Evolutionary conservation across 2,888 invertebrate genomes (phyloP), one percentile per base, ranked within the genome.

Genomic region (Lepidocyrtoides sp.): DNA sequence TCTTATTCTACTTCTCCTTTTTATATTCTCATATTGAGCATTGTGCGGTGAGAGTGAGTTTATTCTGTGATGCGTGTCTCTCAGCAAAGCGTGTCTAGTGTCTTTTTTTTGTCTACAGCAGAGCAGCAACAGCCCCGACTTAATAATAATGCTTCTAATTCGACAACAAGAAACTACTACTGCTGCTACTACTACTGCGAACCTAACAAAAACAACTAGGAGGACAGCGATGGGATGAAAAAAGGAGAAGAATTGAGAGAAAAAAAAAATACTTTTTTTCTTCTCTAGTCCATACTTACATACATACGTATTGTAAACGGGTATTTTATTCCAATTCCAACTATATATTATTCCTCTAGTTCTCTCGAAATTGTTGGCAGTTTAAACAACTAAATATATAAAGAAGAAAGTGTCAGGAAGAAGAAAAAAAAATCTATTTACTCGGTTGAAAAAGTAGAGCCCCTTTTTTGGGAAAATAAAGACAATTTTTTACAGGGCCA

Each of bases 61-160:
- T 26, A n/a, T 23, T 63, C 14, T 10, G 26, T 29, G 63, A 63
- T 63, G 63, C 63, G 63, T 63, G 63, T 63, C 36, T 1, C 12
- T 48, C 48, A 29, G 29, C 12, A 57, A 12, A 23, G 63, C 17
- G 29, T 29, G n/a, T n/a, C n/a, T n/a, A 51, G 57, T 29, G 82
- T 12, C 1, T 12, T 36, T 23, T 41, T 63, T 57, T 60, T 29
- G 32, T 51, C 26, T 54, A 32, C 69, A n/a, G n/a, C n/a, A n/a
- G n/a, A n/a, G n/a, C n/a, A n/a, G n/a, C n/a, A n/a, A n/a, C n/a
- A n/a, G n/a, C n/a, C n/a, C n/a, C n/a, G 20, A 44, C 72, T 23
- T 41, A 72, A 72, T 72, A 75, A 75, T 75, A 79, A 54, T 79
- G 36, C 54, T 54, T 51, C 54, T 79, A 79, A 79, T 79, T 79